Evolutionary conservation across 2,888 invertebrate species (phyloP).

Genomic region (Entomobrya proxima): DNA sequence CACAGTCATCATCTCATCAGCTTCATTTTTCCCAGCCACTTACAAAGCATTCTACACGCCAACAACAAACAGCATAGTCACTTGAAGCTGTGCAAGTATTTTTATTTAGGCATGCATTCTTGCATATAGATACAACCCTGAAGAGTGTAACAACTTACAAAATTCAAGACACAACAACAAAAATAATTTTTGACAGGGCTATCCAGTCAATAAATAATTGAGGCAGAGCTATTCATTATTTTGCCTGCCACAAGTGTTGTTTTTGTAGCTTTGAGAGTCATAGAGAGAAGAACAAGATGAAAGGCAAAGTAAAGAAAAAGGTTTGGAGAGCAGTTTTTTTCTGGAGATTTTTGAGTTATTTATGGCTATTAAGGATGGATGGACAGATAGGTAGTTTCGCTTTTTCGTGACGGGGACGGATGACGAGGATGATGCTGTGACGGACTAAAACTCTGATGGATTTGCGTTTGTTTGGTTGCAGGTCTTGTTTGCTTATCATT

Average conservation of each 20-base stretch:
- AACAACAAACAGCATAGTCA: constrained; percentile 32
- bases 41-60: constrained; percentile 29
- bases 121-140: constrained; percentile 7
- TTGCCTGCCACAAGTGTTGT: constrained; percentile 59
- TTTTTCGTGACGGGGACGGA: constrained; percentile 33
- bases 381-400: constrained; percentile 52
- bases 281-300: constrained; percentile 17
- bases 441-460: not conserved
- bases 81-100: constrained; percentile 21
- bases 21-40: constrained; percentile 32
- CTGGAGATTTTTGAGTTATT: constrained; percentile 67
- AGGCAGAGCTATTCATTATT: constrained; percentile 64
- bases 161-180: not conserved
- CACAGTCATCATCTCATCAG: constrained; percentile 53
- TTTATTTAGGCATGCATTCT: not conserved
- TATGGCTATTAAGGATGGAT: constrained; percentile 63
- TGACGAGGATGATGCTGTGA: constrained; percentile 20
- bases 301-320: constrained; percentile 14
- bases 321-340: constrained; percentile 44
- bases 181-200: constrained; percentile 58
- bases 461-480: constrained; percentile 5
- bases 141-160: constrained; percentile 2
- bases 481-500: constrained; percentile 42
- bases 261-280: constrained; percentile 22
- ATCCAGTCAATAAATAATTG: constrained; percentile 67